These are phyloP conservation scores for Harmothoe impar DNA, from an alignment of 2,888 invertebrate genomes.

Conservation along the genomic window DNA sequence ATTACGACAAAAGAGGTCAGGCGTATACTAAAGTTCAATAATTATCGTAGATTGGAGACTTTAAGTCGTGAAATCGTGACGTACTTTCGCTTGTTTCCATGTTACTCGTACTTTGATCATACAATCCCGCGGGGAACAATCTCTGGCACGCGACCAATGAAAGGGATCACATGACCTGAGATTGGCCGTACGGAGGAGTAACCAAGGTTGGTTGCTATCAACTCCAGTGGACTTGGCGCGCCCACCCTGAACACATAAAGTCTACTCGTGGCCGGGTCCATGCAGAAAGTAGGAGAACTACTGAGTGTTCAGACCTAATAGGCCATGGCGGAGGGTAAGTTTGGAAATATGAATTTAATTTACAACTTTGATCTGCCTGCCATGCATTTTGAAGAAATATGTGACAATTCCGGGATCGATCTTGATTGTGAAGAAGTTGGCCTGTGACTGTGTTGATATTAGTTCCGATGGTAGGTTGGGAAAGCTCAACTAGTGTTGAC, in stretches of 20 bases:
- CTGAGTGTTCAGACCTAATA: not conserved
- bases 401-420: too few relatives aligned
- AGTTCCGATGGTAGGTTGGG: too few relatives aligned
- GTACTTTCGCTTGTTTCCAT: not conserved
- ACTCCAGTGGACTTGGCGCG: conserved; percentile 5
- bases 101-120: not conserved
- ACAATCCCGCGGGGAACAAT: not conserved
- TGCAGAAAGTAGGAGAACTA: conserved; percentile 1
- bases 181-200: not conserved
- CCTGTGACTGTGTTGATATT: too few relatives aligned
- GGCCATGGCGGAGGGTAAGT: conserved; percentile 28
- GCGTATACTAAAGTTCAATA: too few relatives aligned
- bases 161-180: not conserved
- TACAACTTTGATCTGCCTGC: too few relatives aligned
- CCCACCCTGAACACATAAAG: not conserved
- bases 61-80: not conserved
- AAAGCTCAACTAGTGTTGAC: too few relatives aligned
- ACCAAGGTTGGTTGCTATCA: conserved; percentile 9
- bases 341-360: not conserved
- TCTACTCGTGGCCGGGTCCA: not conserved
- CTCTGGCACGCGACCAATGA: not conserved
- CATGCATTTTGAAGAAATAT: too few relatives aligned
- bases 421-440: too few relatives aligned
- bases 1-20: too few relatives aligned
- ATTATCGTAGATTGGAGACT: too few relatives aligned